These are phyloP conservation scores for Heliconius ismenius DNA, from an alignment of 2,888 invertebrate genomes.

Conservation along the genomic window DNA sequence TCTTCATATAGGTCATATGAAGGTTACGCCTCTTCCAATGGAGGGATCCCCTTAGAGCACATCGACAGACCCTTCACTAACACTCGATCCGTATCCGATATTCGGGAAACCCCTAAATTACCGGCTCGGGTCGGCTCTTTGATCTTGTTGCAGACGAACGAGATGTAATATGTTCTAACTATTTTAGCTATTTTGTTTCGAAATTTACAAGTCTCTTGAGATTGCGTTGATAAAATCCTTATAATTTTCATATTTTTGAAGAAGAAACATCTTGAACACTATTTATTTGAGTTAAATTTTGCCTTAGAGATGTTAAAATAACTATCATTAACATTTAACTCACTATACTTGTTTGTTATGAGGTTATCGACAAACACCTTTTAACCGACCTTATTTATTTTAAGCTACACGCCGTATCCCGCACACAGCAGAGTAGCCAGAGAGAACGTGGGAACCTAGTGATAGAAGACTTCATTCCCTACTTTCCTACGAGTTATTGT, in stretches of 20 bases:
- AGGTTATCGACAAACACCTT: no score
- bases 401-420: no score
- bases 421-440: no score
- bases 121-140: not conserved
- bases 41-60: not conserved
- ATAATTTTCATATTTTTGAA: not conserved
- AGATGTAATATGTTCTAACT: not conserved
- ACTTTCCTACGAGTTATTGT: no score
- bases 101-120: slow-evolving; percentile 8
- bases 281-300: no score
- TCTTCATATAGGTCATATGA: not conserved
- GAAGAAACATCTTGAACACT: no score
- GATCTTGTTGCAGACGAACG: not conserved
- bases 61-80: slow-evolving; percentile 11
- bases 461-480: no score
- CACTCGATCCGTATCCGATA: slow-evolving; percentile 9
- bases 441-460: no score
- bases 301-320: no score
- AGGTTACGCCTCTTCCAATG: not conserved
- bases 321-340: no score
- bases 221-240: not conserved
- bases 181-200: slow-evolving; percentile 6
- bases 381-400: no score
- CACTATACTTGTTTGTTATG: no score
- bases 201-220: not conserved